These are phyloP conservation scores for Magallana ariakensis DNA, from an alignment of 1,140 invertebrate species.

Conservation along the genomic window DNA sequence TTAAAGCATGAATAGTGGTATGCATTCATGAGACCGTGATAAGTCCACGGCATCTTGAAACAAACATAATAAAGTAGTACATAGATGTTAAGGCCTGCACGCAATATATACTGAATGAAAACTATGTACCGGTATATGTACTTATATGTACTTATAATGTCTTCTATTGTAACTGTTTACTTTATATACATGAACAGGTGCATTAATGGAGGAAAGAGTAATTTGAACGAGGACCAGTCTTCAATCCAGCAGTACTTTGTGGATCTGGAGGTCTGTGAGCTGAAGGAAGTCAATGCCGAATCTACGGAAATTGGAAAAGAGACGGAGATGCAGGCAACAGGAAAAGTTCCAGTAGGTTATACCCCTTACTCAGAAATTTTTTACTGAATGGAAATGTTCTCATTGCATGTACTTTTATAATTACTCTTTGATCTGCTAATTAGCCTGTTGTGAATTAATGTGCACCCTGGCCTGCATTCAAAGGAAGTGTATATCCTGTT, in stretches of 20 bases:
- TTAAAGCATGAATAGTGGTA: no score
- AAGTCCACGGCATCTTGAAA: no score
- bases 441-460: no score
- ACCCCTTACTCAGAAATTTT: neutral
- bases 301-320: neutral
- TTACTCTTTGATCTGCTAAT: no score
- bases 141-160: neutral
- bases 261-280: neutral
- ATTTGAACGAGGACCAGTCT: slow-evolving; percentile 90
- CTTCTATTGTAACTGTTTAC: no score
- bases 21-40: no score
- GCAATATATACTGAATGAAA: neutral
- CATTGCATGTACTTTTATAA: no score
- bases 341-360: neutral
- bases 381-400: no score
- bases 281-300: slow-evolving; percentile 1
- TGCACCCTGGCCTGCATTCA: no score
- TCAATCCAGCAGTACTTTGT: slow-evolving; percentile 78
- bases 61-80: no score
- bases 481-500: no score
- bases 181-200: slow-evolving; percentile 74
- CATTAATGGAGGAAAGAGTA: slow-evolving; percentile 90
- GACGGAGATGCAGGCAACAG: slow-evolving; percentile 15
- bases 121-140: neutral
- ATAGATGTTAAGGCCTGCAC: no score